These are phyloP conservation scores for Gymnoscopelus microlampas DNA, from an alignment of 2,797 vertebrate species.

Conservation along the genomic window DNA sequence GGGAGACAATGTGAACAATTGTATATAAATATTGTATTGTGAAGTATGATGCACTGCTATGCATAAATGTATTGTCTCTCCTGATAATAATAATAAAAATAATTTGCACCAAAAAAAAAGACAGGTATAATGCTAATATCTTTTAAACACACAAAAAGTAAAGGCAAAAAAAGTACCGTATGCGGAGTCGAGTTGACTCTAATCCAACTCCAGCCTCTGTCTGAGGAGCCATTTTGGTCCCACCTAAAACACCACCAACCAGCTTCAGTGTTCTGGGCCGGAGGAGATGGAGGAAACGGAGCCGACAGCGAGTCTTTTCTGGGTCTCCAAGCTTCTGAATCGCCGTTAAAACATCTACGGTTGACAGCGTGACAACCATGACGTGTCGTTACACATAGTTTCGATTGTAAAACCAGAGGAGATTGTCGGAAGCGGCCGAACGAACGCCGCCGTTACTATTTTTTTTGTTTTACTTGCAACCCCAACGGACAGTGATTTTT, in stretches of 20 bases:
- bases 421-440: constrained; percentile 55
- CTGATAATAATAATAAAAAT: too few relatives aligned
- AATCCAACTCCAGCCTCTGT: constrained; percentile 81
- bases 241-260: constrained; percentile 71
- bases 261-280: constrained; percentile 68
- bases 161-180: too few relatives aligned
- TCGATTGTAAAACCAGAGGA: constrained; percentile 23
- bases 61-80: too few relatives aligned
- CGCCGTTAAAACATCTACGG: not conserved
- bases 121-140: too few relatives aligned
- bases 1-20: too few relatives aligned
- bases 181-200: too few relatives aligned
- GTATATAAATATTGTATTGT: too few relatives aligned
- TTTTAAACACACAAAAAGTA: too few relatives aligned
- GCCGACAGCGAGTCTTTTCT: constrained; percentile 55
- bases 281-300: constrained; percentile 79
- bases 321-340: constrained; percentile 27
- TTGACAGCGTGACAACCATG: constrained; percentile 37
- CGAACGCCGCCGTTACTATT: constrained; percentile 58
- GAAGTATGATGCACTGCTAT: too few relatives aligned
- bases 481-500: constrained; percentile 49
- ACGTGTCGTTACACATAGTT: constrained; percentile 32
- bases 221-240: constrained; percentile 95
- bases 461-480: constrained; percentile 48
- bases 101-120: too few relatives aligned